phyloP scores from a whole-genome alignment of 2,888 invertebrate genomes.

The Meliscaeva auricollis region DNA sequence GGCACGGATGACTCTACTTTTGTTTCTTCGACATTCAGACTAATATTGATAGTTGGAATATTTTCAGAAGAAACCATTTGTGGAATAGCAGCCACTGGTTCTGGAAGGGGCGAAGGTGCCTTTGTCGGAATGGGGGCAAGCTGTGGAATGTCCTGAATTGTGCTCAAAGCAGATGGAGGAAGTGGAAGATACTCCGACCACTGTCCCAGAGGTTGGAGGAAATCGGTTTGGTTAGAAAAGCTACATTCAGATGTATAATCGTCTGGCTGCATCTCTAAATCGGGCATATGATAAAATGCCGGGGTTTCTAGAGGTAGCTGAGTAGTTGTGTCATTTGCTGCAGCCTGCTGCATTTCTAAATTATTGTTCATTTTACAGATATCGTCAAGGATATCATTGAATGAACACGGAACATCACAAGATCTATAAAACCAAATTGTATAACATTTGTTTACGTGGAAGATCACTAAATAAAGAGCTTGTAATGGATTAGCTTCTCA shows the following conservation, averaged over 20 bases:
- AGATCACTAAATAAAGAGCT: too few relatives aligned
- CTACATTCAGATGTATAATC: constrained; percentile 52
- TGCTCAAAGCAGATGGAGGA: constrained; percentile 46
- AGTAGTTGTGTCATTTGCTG: background rate
- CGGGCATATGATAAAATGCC: constrained; percentile 59
- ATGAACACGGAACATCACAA: constrained; percentile 46
- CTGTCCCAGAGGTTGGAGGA: constrained; percentile 54
- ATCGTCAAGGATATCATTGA: constrained; percentile 69
- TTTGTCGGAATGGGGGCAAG: constrained; percentile 36
- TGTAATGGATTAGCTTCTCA: constrained; percentile 6
- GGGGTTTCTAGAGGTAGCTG: constrained; percentile 36
- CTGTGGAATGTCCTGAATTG: constrained; percentile 58
- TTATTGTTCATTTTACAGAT: constrained; percentile 68
- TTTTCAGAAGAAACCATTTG: background rate
- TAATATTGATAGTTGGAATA: background rate
- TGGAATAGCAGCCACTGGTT: background rate
- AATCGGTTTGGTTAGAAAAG: constrained; percentile 59
- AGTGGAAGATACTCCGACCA: constrained; percentile 63
- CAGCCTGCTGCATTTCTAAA: constrained; percentile 40
- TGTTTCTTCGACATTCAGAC: constrained; percentile 10
- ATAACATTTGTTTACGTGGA: background rate
- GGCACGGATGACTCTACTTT: constrained; percentile 9
- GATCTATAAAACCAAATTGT: constrained; percentile 9
- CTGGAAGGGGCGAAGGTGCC: background rate
- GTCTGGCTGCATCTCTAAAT: constrained; percentile 35